Percentiles rank a stretch among this genome's conserved stretches.
phyloP scores from a whole-genome alignment of 2,797 vertebrate genomes.

The Iguana delicatissima region DNA sequence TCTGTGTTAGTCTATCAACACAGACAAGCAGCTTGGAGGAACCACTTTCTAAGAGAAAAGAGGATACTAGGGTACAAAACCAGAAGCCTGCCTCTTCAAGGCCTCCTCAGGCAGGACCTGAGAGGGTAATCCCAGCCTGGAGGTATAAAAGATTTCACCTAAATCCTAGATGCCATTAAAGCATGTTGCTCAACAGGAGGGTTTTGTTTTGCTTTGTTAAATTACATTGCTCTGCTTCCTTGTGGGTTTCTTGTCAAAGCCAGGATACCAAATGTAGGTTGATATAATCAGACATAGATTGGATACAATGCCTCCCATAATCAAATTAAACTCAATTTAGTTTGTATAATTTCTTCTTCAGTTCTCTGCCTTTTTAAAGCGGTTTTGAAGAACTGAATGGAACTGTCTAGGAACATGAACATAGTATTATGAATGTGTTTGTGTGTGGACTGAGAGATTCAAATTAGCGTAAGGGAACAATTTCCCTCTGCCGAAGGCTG shows the following conservation, averaged over 20 bases:
- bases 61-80: too few species aligned
- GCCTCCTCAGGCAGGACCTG: too few species aligned
- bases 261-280: not conserved
- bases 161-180: too few species aligned
- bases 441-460: not conserved
- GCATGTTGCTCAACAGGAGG: too few species aligned
- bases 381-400: not conserved
- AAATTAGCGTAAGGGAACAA: not conserved
- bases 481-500: too few species aligned
- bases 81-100: too few species aligned
- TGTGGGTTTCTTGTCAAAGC: not conserved
- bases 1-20: too few species aligned
- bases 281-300: not conserved
- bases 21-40: too few species aligned
- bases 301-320: not conserved
- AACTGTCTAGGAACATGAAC: not conserved
- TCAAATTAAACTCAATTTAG: not conserved
- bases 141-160: too few species aligned
- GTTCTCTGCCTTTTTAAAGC: not conserved
- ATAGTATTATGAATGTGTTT: not conserved
- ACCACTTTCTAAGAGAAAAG: too few species aligned
- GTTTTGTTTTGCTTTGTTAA: too few species aligned
- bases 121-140: too few species aligned
- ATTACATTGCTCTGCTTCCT: not conserved
- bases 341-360: not conserved